Evolutionary conservation across 2,113 vertebrate genomes (phyloP).

Genomic region (Mola mola): DNA sequence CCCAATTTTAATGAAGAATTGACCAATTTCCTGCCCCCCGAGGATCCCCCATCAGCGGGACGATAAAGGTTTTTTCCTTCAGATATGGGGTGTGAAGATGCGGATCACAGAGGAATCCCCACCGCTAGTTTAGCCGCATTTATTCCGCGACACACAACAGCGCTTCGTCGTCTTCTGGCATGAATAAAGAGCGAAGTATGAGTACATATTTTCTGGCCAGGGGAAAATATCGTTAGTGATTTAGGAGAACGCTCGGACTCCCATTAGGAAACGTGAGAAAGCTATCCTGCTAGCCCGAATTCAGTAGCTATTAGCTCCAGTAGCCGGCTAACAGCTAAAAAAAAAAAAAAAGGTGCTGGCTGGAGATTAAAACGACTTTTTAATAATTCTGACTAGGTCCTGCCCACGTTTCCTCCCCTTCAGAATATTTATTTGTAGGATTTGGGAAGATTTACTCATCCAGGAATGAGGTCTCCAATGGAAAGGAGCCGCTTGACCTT

Average conservation of each 20-base stretch:
- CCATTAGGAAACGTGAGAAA: slow-evolving; percentile 54
- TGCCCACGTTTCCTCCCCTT: slow-evolving; percentile 10
- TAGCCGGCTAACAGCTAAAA: slow-evolving; percentile 75
- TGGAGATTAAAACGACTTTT: slow-evolving; percentile 50
- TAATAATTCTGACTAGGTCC: slow-evolving; percentile 12
- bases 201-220: slow-evolving; percentile 3
- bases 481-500: slow-evolving; percentile 90
- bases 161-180: slow-evolving; percentile 13
- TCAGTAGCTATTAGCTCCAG: slow-evolving; percentile 68
- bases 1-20: slow-evolving; percentile 19
- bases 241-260: slow-evolving; percentile 42
- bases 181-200: slow-evolving; percentile 41
- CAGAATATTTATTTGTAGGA: slow-evolving; percentile 59
- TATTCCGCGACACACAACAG: slow-evolving; percentile 18
- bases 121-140: slow-evolving; percentile 43
- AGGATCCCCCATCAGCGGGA: slow-evolving; percentile 61
- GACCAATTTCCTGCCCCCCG: slow-evolving; percentile 28
- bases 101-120: slow-evolving; percentile 71
- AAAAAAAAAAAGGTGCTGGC: slow-evolving; percentile 65
- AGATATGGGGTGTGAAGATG: slow-evolving; percentile 81
- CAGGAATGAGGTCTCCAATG: slow-evolving; percentile 89
- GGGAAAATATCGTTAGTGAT: slow-evolving; percentile 36
- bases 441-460: slow-evolving; percentile 71
- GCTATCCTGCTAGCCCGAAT: slow-evolving; percentile 62
- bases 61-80: slow-evolving; percentile 45